A percentile compares a stretch with the other conserved stretches of the same genome.
phyloP scores from a whole-genome alignment of 2,797 vertebrate species.

The Aselliscus stoliczkanus region DNA sequence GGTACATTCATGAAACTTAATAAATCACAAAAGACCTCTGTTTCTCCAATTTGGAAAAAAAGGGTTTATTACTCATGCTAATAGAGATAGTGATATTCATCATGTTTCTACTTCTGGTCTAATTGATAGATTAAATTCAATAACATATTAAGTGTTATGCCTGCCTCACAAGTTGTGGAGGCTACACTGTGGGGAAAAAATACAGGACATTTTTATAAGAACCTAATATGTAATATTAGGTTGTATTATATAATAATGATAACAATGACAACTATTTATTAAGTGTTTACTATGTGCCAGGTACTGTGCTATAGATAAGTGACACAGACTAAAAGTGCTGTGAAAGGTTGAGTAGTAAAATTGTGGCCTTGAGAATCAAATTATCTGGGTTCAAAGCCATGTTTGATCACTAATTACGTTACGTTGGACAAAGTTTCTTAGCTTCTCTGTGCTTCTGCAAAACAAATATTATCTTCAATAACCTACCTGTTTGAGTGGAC shows the following conservation, averaged over 20 bases:
- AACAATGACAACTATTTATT: neutral
- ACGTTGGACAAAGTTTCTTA: neutral
- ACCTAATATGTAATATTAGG: neutral
- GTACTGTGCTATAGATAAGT: neutral
- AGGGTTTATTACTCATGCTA: neutral
- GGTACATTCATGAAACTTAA: neutral
- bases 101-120: neutral
- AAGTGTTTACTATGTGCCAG: neutral
- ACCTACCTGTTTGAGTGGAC: too few species aligned
- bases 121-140: neutral
- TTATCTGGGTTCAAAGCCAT: neutral
- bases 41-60: neutral
- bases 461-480: too few species aligned
- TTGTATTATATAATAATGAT: neutral
- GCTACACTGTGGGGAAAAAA: neutral
- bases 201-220: neutral
- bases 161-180: neutral
- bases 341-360: neutral
- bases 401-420: neutral
- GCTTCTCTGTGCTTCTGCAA: neutral
- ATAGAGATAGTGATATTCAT: neutral
- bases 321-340: neutral
- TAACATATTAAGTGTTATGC: neutral
- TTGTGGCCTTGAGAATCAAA: neutral
- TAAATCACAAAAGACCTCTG: neutral